Percentiles rank a stretch among this genome's conserved stretches.
These are phyloP conservation scores for Yponomeuta cagnagella DNA, from an alignment of 2,888 invertebrate species.

Conservation along the genomic window DNA sequence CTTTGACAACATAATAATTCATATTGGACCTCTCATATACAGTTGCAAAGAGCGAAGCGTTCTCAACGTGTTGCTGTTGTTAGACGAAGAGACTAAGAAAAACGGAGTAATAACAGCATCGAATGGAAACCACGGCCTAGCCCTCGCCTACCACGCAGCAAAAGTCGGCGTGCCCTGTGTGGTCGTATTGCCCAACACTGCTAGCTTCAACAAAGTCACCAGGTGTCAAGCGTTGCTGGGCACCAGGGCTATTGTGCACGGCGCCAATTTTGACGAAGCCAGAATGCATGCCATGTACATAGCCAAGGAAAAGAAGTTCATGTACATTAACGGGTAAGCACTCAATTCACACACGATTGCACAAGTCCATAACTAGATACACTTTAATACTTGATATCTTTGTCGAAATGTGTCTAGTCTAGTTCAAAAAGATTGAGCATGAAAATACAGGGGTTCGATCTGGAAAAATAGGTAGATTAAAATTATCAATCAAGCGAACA, in stretches of 20 bases:
- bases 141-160: constrained; percentile 83
- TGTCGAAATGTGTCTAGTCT: no score
- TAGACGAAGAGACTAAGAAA: constrained; percentile 82
- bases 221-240: constrained; percentile 84
- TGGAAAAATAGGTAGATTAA: no score
- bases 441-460: no score
- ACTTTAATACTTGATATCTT: no score
- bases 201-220: constrained; percentile 93
- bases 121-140: constrained; percentile 93
- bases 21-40: constrained; percentile 13
- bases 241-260: constrained; percentile 86
- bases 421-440: no score
- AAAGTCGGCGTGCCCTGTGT: constrained; percentile 82
- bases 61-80: constrained; percentile 83
- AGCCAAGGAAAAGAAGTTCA: constrained; percentile 80
- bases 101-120: constrained; percentile 92
- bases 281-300: constrained; percentile 84
- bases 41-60: constrained; percentile 97
- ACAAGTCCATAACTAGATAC: no score
- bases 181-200: constrained; percentile 91
- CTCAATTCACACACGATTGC: background rate
- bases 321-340: constrained; percentile 90
- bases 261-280: constrained; percentile 86
- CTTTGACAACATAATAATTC: background rate
- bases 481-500: no score